Conservation (phyloP, 2,888 invertebrate genomes). For the Crossocerus cetratus region DNA sequence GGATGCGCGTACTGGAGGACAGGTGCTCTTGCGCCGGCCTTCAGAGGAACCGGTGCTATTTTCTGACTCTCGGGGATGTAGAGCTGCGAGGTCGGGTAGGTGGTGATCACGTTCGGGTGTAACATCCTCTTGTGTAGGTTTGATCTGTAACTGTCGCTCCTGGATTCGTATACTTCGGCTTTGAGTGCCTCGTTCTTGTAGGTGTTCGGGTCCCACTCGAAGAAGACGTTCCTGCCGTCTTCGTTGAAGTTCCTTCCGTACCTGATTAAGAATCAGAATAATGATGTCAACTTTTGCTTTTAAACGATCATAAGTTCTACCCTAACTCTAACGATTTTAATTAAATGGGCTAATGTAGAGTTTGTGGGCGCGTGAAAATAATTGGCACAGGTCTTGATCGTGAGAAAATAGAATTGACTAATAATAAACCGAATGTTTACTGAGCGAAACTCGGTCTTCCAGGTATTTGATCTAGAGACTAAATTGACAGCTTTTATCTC, state of each 20-base stretch:
- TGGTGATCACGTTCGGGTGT: slow-evolving; percentile 79
- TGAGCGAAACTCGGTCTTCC: no score
- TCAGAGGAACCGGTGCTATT: slow-evolving; percentile 80
- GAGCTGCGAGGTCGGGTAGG: slow-evolving; percentile 83
- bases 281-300: background rate
- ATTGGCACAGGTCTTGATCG: no score
- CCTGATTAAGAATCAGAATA: slow-evolving; percentile 41
- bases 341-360: no score
- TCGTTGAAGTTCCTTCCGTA: slow-evolving; percentile 68
- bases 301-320: no score
- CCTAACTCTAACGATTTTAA: no score
- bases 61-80: slow-evolving; percentile 82
- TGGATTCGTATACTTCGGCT: slow-evolving; percentile 70
- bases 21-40: slow-evolving; percentile 85
- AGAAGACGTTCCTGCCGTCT: slow-evolving; percentile 64
- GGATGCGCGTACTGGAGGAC: slow-evolving; percentile 89
- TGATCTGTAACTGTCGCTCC: slow-evolving; percentile 74
- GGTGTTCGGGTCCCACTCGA: slow-evolving; percentile 70
- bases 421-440: no score
- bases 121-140: slow-evolving; percentile 86
- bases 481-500: no score
- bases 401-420: no score
- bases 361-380: no score
- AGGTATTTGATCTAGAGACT: no score
- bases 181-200: slow-evolving; percentile 67